Conservation (phyloP, 2,113 vertebrate species). For the Indri indri region DNA sequence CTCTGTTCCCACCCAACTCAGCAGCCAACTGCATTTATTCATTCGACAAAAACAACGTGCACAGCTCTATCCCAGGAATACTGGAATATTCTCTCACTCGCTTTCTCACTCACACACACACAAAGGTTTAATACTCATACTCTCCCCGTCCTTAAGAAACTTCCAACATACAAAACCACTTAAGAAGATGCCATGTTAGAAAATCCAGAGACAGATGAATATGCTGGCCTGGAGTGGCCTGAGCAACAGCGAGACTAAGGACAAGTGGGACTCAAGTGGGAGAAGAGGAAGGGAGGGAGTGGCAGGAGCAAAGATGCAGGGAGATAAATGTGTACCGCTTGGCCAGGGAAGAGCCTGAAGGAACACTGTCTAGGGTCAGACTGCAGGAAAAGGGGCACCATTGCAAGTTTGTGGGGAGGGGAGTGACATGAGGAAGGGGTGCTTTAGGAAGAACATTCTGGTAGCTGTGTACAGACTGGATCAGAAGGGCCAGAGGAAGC, state of each 20-base stretch:
- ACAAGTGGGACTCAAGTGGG: not conserved
- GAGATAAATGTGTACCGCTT: not conserved
- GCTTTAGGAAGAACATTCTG: slow-evolving; percentile 10
- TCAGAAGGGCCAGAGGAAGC: not conserved
- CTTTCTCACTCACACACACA: not conserved
- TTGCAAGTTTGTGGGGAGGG: not conserved
- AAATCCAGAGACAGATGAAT: not conserved
- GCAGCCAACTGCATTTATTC: slow-evolving; percentile 9
- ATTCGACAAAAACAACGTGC: slow-evolving; percentile 11
- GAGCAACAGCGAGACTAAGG: not conserved
- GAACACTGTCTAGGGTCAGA: not conserved
- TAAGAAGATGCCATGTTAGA: not conserved
- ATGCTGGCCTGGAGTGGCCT: not conserved
- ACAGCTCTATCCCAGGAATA: not conserved
- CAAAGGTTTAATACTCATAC: not conserved
- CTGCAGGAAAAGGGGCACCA: not conserved
- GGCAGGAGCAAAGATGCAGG: not conserved
- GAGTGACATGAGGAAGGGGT: not conserved
- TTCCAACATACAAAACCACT: slow-evolving; percentile 3
- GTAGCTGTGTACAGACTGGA: not conserved
- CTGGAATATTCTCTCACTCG: not conserved
- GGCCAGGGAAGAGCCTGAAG: not conserved
- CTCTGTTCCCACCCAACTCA: slow-evolving; percentile 8
- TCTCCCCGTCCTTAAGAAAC: slow-evolving; percentile 27
- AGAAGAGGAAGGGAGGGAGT: not conserved